Conservation (phyloP, 2,888 invertebrate species). For the Sinodicranocentrus sp. region DNA sequence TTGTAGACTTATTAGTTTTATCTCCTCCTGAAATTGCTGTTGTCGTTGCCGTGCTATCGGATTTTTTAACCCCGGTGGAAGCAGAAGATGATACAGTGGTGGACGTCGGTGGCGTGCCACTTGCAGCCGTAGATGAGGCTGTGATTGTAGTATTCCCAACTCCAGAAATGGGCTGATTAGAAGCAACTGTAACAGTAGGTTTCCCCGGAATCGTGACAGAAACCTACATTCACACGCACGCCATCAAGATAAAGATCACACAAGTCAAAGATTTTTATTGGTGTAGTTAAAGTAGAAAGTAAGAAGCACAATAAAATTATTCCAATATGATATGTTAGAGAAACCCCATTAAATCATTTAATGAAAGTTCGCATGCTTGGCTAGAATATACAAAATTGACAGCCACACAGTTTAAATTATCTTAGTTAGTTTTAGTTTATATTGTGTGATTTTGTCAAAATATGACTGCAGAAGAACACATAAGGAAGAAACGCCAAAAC, state of each 20-base stretch:
- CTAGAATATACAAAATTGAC: too few species aligned
- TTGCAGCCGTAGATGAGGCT: not conserved
- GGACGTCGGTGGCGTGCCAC: not conserved
- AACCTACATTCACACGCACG: conserved; percentile 10
- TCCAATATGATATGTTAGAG: too few species aligned
- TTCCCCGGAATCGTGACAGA: conserved; percentile 3
- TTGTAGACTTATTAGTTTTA: not conserved
- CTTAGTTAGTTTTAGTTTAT: too few species aligned
- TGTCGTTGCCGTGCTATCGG: not conserved
- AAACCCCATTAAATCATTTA: too few species aligned
- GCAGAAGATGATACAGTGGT: not conserved
- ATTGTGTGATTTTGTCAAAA: too few species aligned
- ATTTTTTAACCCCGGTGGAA: not conserved
- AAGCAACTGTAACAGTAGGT: not conserved
- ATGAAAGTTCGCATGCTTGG: too few species aligned
- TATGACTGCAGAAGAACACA: too few species aligned
- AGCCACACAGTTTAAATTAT: too few species aligned
- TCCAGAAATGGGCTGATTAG: not conserved
- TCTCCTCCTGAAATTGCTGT: not conserved
- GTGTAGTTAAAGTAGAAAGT: too few species aligned
- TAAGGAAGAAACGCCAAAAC: too few species aligned
- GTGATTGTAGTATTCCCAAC: not conserved
- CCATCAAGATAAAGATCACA: not conserved
- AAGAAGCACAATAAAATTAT: conserved; percentile 4
- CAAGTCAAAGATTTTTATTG: not conserved